Conservation (phyloP, 2,113 vertebrate species). For the Onychorhynchus coronatus region DNA sequence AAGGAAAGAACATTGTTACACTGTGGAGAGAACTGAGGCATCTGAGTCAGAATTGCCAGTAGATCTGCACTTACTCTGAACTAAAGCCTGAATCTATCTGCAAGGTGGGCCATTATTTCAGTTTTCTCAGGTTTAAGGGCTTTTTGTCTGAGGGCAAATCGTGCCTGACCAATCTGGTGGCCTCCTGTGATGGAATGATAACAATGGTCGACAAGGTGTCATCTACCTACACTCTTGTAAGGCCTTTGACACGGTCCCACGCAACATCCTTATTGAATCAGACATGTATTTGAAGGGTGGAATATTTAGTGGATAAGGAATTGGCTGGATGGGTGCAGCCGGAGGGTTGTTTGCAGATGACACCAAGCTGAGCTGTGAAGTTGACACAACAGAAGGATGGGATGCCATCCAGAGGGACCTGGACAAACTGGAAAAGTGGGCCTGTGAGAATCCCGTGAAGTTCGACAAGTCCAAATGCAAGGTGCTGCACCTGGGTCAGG, state of each 20-base stretch:
- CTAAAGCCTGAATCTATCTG: background rate
- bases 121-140: background rate
- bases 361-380: background rate
- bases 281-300: background rate
- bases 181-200: background rate
- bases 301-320: background rate
- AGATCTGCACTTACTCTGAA: background rate
- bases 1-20: background rate
- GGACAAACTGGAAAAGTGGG: background rate
- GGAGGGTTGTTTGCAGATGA: background rate
- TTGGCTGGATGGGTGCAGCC: background rate
- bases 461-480: background rate
- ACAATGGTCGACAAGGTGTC: background rate
- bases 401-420: background rate
- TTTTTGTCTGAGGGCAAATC: background rate
- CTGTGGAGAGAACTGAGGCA: background rate
- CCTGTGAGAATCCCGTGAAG: background rate
- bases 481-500: background rate
- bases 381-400: background rate
- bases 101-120: background rate
- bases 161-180: background rate
- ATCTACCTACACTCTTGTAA: background rate
- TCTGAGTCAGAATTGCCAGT: background rate
- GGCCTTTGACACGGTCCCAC: fast-evolving
- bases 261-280: background rate